A percentile compares a stretch with the other conserved stretches of the same genome.
Evolutionary conservation across 2,797 vertebrate species (phyloP).

Genomic region (Philypnodon macrostomus): DNA sequence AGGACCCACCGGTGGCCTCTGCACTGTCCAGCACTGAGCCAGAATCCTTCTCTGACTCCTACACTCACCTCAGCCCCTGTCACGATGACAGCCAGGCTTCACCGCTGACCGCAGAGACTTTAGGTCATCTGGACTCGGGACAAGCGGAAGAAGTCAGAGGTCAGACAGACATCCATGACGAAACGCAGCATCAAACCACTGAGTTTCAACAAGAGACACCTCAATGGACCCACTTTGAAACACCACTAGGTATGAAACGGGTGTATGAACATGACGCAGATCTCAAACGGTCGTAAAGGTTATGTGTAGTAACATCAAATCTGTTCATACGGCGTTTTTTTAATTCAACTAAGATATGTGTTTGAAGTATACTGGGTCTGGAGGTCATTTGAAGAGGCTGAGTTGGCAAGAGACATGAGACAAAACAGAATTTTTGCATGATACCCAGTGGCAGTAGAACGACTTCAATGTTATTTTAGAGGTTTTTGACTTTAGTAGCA

Average conservation of each 20-base stretch:
- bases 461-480: no score
- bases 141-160: slow-evolving; percentile 41
- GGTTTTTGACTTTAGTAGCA: no score
- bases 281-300: no score
- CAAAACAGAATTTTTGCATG: no score
- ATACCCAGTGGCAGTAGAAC: no score
- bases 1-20: slow-evolving; percentile 31
- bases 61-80: slow-evolving; percentile 60
- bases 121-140: slow-evolving; percentile 42
- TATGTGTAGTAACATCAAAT: no score
- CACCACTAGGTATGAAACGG: slow-evolving; percentile 56
- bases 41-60: slow-evolving; percentile 73
- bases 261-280: background rate
- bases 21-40: slow-evolving; percentile 39
- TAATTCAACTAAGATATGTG: slow-evolving; percentile 43
- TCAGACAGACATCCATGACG: slow-evolving; percentile 22
- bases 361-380: slow-evolving; percentile 61
- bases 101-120: slow-evolving; percentile 46
- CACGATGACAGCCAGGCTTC: slow-evolving; percentile 38
- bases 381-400: slow-evolving; percentile 53
- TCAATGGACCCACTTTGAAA: slow-evolving; percentile 30
- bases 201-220: slow-evolving; percentile 25
- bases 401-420: background rate
- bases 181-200: slow-evolving; percentile 5
- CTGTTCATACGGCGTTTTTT: no score